These are phyloP conservation scores for Phoenicopterus ruber DNA, from an alignment of 2,113 vertebrate species.

Conservation along the genomic window DNA sequence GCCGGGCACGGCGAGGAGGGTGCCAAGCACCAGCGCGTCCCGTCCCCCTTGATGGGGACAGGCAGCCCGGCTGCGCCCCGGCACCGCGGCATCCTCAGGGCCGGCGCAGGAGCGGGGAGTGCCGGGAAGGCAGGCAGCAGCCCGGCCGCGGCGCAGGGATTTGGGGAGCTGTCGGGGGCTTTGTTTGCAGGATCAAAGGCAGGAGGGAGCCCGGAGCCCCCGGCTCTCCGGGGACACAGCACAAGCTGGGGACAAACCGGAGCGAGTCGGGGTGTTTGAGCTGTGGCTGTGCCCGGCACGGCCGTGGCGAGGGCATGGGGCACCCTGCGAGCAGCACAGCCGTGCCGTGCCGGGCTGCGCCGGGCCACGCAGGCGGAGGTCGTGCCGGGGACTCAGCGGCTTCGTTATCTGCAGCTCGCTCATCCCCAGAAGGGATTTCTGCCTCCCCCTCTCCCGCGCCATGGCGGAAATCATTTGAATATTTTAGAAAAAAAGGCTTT, in stretches of 20 bases:
- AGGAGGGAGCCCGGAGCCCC: neutral
- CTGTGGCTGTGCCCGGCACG: neutral
- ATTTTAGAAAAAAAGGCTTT: neutral
- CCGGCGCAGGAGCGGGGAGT: neutral
- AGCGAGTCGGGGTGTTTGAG: neutral
- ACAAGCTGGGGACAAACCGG: neutral
- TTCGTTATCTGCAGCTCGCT: neutral
- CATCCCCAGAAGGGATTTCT: neutral
- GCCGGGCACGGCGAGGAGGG: neutral
- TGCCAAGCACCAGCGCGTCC: neutral
- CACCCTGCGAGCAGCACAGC: neutral
- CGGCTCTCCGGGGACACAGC: neutral
- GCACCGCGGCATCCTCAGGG: neutral
- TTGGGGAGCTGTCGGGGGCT: neutral
- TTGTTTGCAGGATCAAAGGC: neutral
- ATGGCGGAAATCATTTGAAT: neutral
- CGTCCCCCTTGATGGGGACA: accelerated
- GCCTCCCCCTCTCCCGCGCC: neutral
- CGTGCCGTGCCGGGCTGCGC: neutral
- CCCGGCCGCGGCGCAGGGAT: neutral
- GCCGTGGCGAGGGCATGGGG: neutral
- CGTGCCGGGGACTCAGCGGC: neutral
- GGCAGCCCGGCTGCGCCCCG: neutral
- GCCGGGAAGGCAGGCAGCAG: neutral
- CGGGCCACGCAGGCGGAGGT: neutral